These are phyloP conservation scores for Lepidonotus clava DNA, from an alignment of 2,888 invertebrate species.

Conservation along the genomic window DNA sequence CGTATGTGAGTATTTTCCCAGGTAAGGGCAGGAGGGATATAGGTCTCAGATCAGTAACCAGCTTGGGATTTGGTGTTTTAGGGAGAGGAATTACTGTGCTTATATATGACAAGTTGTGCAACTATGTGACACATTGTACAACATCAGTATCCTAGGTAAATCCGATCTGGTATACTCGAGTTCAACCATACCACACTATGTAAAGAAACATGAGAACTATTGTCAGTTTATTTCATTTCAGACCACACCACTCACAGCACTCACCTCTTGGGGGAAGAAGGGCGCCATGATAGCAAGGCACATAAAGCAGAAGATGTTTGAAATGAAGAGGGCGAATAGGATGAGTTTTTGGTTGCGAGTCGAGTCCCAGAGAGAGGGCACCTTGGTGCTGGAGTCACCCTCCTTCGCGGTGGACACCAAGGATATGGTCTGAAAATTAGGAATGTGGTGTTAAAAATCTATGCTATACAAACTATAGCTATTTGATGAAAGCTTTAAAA, in stretches of 20 bases:
- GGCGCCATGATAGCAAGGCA: constrained; percentile 52
- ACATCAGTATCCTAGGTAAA: no score
- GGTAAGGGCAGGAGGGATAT: no score
- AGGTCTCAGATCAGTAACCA: no score
- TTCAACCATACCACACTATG: no score
- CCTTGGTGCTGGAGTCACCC: not conserved
- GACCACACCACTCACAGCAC: not conserved
- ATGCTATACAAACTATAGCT: not conserved
- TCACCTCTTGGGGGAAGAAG: constrained; percentile 49
- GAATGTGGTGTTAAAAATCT: not conserved
- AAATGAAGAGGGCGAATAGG: constrained; percentile 15
- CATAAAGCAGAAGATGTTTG: constrained; percentile 24
- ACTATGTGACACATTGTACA: no score
- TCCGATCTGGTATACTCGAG: no score
- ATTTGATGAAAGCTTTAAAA: not conserved
- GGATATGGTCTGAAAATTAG: not conserved
- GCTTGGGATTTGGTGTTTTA: no score
- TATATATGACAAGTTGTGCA: no score
- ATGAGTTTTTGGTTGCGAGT: not conserved
- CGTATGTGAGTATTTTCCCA: no score
- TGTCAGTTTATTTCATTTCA: no score
- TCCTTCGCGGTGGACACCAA: not conserved
- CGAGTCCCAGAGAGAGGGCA: constrained; percentile 23
- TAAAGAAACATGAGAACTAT: no score
- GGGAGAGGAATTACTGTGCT: no score